A percentile compares a stretch with the other conserved stretches of the same genome.
Evolutionary conservation across 2,797 vertebrate genomes (phyloP).

Genomic region (Allobates femoralis): DNA sequence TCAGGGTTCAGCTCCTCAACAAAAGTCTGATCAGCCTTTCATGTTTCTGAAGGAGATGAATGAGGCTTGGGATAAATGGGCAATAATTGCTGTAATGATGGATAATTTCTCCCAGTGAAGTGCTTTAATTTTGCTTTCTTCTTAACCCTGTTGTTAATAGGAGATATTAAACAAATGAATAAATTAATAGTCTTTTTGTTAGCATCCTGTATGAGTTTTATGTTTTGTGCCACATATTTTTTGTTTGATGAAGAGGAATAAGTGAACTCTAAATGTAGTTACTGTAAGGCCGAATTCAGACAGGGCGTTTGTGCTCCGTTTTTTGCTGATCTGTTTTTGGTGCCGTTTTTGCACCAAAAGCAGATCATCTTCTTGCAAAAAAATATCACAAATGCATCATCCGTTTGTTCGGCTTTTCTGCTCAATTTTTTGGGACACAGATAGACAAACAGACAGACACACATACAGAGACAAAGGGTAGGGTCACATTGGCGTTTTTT

Average conservation of each 20-base stretch:
- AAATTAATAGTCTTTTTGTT: constrained; percentile 14
- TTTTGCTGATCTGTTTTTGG: no score
- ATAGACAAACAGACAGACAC: no score
- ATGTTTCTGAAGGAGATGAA: constrained; percentile 53
- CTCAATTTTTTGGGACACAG: no score
- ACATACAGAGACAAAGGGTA: no score
- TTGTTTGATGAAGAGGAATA: neutral
- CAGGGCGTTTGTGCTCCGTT: no score
- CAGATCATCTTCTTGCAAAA: no score
- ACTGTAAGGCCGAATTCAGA: no score
- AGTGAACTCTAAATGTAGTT: neutral
- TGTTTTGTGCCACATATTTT: neutral
- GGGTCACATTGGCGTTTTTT: no score
- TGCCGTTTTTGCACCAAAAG: no score
- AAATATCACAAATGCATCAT: no score
- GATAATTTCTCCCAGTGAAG: constrained; percentile 26
- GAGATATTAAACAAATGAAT: constrained; percentile 9
- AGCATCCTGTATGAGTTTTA: neutral
- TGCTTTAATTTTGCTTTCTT: constrained; percentile 41
- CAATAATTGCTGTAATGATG: constrained; percentile 58
- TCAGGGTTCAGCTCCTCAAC: constrained; percentile 20
- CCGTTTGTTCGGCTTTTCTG: no score
- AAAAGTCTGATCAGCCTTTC: constrained; percentile 56
- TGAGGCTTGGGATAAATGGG: constrained; percentile 22
- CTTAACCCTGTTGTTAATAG: constrained; percentile 5